These are phyloP conservation scores for Poecilobothrus nobilitatus DNA, from an alignment of 2,888 invertebrate species.

Conservation along the genomic window DNA sequence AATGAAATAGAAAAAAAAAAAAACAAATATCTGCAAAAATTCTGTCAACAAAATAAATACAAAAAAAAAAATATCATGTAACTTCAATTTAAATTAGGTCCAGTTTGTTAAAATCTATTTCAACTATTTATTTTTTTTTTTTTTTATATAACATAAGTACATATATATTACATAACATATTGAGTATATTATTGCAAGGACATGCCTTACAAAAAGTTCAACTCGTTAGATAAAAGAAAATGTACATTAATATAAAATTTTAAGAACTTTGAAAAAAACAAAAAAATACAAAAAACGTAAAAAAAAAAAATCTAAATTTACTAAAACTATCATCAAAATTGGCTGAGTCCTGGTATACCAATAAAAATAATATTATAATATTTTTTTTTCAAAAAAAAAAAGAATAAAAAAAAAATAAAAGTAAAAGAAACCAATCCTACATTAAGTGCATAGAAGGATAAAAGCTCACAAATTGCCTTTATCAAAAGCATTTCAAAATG, in stretches of 20 bases:
- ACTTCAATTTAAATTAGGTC: too few species aligned
- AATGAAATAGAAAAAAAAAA: too few species aligned
- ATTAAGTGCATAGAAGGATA: background rate
- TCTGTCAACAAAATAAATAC: too few species aligned
- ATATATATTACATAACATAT: too few species aligned
- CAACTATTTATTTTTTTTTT: too few species aligned
- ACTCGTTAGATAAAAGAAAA: background rate
- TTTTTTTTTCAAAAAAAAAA: background rate
- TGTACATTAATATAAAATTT: background rate
- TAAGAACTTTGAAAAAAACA: background rate
- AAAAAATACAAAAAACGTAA: background rate
- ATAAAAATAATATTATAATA: background rate
- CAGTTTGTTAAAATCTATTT: too few species aligned
- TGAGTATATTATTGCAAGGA: too few species aligned
- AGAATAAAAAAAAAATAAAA: background rate
- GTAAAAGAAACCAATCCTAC: background rate
- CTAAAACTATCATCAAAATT: background rate
- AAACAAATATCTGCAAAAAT: too few species aligned
- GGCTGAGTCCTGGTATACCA: background rate
- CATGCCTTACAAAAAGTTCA: too few species aligned
- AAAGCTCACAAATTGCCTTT: slow-evolving; percentile 6
- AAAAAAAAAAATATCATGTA: too few species aligned
- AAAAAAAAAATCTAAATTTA: background rate
- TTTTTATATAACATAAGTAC: too few species aligned
- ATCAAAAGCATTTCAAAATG: slow-evolving; percentile 6